phyloP scores from a whole-genome alignment of 2,888 invertebrate genomes.

The Fragum sueziense region DNA sequence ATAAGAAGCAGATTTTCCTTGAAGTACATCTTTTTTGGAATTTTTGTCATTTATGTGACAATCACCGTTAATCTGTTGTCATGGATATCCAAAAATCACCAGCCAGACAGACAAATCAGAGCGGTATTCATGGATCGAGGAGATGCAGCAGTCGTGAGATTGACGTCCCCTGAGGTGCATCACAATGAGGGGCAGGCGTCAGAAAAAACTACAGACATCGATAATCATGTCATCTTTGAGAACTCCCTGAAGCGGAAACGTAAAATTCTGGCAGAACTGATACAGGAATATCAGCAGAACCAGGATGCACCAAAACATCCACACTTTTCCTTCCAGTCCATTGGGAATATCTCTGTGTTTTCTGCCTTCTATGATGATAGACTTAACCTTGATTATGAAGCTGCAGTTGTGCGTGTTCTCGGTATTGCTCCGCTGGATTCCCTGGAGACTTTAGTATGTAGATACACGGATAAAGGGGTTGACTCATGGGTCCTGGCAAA shows the following conservation, averaged over 20 bases:
- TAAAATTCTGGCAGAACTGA: conserved; percentile 41
- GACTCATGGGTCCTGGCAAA: conserved; percentile 54
- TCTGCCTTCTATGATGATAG: conserved; percentile 72
- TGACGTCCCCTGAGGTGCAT: not conserved
- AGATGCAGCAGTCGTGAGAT: not conserved
- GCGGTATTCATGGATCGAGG: not conserved
- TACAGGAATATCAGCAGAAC: conserved; percentile 32
- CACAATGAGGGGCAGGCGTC: not conserved
- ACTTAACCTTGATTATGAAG: conserved; percentile 31
- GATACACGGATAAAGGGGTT: conserved; percentile 51
- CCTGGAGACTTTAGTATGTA: conserved; percentile 61
- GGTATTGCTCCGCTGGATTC: conserved; percentile 60
- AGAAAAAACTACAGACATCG: not conserved
- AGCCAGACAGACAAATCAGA: not conserved
- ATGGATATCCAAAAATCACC: conserved; percentile 29
- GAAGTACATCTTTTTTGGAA: conserved; percentile 32
- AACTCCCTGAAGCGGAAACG: conserved; percentile 34
- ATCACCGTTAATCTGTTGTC: conserved; percentile 29
- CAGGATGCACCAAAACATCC: not conserved
- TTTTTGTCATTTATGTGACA: conserved; percentile 43
- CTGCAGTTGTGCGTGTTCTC: conserved; percentile 60
- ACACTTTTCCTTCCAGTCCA: conserved; percentile 35
- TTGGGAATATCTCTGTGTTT: conserved; percentile 67
- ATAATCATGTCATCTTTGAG: conserved; percentile 21
- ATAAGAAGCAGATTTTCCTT: not conserved